Conservation (phyloP, 2,113 vertebrate species). For the Chroicocephalus ridibundus region DNA sequence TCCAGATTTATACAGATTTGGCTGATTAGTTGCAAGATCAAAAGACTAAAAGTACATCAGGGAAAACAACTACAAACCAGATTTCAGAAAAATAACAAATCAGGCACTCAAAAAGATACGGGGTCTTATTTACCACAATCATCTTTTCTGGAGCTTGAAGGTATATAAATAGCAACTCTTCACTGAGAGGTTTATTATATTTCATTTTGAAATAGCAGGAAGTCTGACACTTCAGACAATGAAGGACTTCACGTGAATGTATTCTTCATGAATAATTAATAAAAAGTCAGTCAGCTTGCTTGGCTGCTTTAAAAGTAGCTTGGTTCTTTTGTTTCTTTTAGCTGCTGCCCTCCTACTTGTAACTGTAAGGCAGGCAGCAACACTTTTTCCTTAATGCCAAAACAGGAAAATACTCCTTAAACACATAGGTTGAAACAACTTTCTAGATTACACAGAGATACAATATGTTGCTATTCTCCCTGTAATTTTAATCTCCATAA, state of each 20-base stretch:
- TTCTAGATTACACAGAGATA: background rate
- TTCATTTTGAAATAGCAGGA: slow-evolving; percentile 1
- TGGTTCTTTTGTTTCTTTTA: background rate
- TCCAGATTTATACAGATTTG: background rate
- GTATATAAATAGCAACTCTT: slow-evolving; percentile 23
- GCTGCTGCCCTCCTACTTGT: background rate
- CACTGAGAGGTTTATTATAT: background rate
- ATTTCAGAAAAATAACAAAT: slow-evolving; percentile 8
- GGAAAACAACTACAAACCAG: slow-evolving; percentile 15
- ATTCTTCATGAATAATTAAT: slow-evolving; percentile 33
- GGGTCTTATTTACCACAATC: background rate
- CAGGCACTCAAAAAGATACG: background rate
- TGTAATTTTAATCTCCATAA: background rate
- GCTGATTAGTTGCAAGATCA: background rate
- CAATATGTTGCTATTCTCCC: background rate
- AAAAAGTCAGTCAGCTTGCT: background rate
- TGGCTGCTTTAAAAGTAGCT: background rate
- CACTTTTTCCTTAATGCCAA: background rate
- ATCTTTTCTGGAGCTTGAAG: background rate
- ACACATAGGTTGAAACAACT: background rate
- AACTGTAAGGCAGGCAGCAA: background rate
- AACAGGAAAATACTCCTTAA: background rate
- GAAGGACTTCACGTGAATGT: background rate
- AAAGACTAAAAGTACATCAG: background rate
- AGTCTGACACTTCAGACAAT: slow-evolving; percentile 25